These are phyloP conservation scores for Anableps anableps DNA, from an alignment of 2,797 vertebrate genomes.

Conservation along the genomic window DNA sequence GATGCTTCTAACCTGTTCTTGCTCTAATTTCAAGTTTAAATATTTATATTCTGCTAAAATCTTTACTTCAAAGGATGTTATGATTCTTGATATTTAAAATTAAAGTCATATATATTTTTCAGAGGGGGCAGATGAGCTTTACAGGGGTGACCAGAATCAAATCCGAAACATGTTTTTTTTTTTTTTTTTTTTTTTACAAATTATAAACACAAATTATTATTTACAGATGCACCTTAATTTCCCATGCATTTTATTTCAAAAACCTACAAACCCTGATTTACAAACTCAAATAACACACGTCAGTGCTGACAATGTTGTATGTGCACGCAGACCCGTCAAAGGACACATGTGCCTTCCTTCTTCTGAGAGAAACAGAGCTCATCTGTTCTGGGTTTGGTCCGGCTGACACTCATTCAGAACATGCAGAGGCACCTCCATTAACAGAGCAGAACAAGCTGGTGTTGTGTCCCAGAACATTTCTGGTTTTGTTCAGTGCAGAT, in stretches of 20 bases:
- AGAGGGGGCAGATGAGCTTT: no score
- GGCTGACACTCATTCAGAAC: slow-evolving; percentile 25
- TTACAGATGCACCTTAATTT: neutral
- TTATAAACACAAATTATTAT: neutral
- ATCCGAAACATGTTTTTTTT: neutral
- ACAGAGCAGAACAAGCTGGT: slow-evolving; percentile 40
- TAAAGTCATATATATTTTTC: neutral
- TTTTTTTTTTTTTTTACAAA: neutral
- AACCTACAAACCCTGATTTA: neutral
- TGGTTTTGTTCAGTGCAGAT: slow-evolving; percentile 39
- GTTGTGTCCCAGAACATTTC: slow-evolving; percentile 63
- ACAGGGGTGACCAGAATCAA: neutral
- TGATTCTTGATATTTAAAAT: neutral
- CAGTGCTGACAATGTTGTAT: neutral
- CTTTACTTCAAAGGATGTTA: neutral
- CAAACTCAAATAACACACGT: neutral
- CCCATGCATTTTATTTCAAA: neutral
- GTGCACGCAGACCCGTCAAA: neutral
- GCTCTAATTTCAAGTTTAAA: neutral
- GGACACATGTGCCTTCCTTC: slow-evolving; percentile 22
- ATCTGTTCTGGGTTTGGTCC: slow-evolving; percentile 32
- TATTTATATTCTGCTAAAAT: neutral
- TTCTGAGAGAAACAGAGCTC: slow-evolving; percentile 43
- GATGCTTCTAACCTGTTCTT: neutral
- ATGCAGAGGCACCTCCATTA: slow-evolving; percentile 49